Evolutionary conservation across 2,888 invertebrate species (phyloP), one percentile per base, ranked within the genome.

Genomic region (Euplexia lucipara): DNA sequence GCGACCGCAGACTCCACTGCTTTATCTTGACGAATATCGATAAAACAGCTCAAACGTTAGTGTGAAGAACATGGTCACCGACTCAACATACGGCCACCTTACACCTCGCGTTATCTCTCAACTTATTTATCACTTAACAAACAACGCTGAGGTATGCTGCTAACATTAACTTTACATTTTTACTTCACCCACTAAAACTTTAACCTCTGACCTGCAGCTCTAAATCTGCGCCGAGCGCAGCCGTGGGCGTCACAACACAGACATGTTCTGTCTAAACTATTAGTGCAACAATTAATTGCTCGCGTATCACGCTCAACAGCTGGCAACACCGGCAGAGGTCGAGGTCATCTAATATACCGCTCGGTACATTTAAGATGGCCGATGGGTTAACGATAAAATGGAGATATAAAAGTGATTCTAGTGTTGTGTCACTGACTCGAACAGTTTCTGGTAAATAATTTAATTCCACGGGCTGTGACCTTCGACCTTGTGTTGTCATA

Each of bases 341-440:
- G 54, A 18, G 69, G 71, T 65, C 71, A 60, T 12, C 10, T 47
- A 44, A 70, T 78, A 65, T 72, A 73, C 51, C 30, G 47, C 51
- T 16, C 39, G 18, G 34, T 39, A 58, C 42, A 48, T 26, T 53
- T 64, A 39, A 58, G 16, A 64, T 58, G 45, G 30, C 12, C 73
- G 52, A 64, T 49, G 42, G 41, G 62, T 48, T 70, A 75, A 79
- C 67, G 70, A 70, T 35, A 49, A 64, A 66, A 82, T 78, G 66
- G 70, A 70, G 71, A 79, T 79, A 79, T 79, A 56, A 70, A 75
- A 71, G 66, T 65, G 64, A 71, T 79, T 53, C 41, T 52, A 14
- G 39, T 32, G 52, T 49, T 37, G 35, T 62, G 39, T 54, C 22
- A 12, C 20, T 53, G 53, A 42, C 47, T 44, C 22, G 12, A 9